These are phyloP conservation scores for Ardeotis arabs DNA, from an alignment of 2,113 vertebrate species.

Conservation along the genomic window DNA sequence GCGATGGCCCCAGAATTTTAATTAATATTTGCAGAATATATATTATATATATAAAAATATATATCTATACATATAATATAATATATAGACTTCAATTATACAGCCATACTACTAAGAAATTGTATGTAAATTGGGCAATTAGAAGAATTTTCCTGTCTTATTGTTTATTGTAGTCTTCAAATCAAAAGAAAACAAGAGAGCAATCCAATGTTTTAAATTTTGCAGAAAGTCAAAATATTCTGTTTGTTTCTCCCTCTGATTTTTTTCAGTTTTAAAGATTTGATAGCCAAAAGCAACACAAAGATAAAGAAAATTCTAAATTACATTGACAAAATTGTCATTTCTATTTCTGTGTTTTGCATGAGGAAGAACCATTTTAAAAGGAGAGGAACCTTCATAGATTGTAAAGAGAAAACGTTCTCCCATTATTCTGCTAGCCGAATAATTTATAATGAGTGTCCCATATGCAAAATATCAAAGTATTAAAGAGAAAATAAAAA, in stretches of 20 bases:
- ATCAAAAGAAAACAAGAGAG: not conserved
- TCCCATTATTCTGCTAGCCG: not conserved
- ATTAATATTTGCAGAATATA: not conserved
- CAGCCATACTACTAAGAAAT: not conserved
- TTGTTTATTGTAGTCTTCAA: not conserved
- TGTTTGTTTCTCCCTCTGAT: not conserved
- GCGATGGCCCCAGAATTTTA: not conserved
- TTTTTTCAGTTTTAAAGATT: not conserved
- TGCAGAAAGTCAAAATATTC: not conserved
- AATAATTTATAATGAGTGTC: not conserved
- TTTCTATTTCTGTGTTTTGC: not conserved
- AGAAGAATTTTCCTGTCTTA: not conserved
- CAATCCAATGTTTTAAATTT: not conserved
- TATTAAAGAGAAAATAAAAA: not conserved
- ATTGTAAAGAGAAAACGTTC: not conserved
- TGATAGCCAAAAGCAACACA: not conserved
- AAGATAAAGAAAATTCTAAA: not conserved
- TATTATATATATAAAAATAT: no score
- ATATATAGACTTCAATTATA: not conserved
- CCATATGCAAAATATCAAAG: not conserved
- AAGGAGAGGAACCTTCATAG: not conserved
- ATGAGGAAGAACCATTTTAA: not conserved
- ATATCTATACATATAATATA: no score
- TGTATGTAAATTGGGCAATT: not conserved
- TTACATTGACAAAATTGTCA: not conserved